Conservation (phyloP, 2,113 vertebrate genomes). For the Lepus americanus region DNA sequence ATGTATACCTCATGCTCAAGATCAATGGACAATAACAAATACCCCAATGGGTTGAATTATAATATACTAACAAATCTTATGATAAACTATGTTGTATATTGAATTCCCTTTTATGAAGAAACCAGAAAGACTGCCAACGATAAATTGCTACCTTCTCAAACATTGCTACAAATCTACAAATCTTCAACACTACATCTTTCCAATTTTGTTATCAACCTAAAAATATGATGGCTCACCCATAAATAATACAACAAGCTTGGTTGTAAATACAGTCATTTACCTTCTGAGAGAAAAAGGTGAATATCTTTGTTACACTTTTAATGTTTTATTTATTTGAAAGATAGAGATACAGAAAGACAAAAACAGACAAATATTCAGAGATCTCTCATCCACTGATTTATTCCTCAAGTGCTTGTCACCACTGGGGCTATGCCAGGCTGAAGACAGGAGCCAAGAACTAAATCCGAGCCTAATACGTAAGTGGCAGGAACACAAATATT, state of each 20-base stretch:
- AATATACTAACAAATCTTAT: not conserved
- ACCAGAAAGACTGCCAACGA: not conserved
- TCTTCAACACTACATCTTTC: not conserved
- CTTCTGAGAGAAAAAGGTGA: not conserved
- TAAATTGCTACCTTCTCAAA: not conserved
- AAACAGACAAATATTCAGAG: too few species aligned
- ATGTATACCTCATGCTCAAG: not conserved
- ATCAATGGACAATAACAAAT: not conserved
- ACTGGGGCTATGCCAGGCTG: too few species aligned
- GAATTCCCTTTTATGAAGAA: not conserved
- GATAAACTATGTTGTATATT: not conserved
- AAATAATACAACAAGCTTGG: conserved; percentile 12
- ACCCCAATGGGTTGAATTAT: not conserved
- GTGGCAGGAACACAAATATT: too few species aligned
- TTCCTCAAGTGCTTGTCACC: too few species aligned
- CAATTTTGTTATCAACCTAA: conserved; percentile 33
- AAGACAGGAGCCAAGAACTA: too few species aligned
- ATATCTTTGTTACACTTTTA: not conserved
- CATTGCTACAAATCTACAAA: not conserved
- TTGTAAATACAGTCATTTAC: not conserved
- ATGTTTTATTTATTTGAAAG: too few species aligned
- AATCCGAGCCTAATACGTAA: too few species aligned
- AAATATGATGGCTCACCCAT: not conserved
- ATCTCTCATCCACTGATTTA: too few species aligned
- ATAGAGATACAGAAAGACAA: too few species aligned